These are phyloP conservation scores for Ganaspis brasiliensis DNA, from an alignment of 2,888 invertebrate species.

Conservation along the genomic window DNA sequence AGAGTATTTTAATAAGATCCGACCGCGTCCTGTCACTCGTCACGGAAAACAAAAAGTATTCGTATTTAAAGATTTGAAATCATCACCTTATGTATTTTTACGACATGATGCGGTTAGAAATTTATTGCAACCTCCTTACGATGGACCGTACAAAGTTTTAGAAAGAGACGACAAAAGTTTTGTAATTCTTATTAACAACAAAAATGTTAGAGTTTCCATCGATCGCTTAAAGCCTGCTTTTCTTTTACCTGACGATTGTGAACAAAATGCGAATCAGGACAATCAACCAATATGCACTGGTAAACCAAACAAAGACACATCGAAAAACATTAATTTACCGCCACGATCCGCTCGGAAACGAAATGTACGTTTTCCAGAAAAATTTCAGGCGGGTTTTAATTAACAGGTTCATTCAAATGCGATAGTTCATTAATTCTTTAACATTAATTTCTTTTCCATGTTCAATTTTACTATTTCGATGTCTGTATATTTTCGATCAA, in stretches of 20 bases:
- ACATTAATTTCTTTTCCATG: too few relatives aligned
- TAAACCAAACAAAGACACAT: too few relatives aligned
- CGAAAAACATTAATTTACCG: too few relatives aligned
- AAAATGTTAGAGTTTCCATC: conserved; percentile 10
- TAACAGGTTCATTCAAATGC: not conserved
- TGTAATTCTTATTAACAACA: not conserved
- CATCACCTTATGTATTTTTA: conserved; percentile 40
- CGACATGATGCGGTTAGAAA: conserved; percentile 4
- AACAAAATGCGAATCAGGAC: not conserved
- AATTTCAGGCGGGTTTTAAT: not conserved
- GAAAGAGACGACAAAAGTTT: not conserved
- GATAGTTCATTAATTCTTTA: too few relatives aligned
- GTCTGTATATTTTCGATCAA: too few relatives aligned
- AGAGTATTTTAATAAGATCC: not conserved
- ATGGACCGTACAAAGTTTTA: conserved; percentile 43
- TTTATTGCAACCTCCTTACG: conserved; percentile 45
- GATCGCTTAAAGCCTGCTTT: not conserved
- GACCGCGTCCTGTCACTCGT: conserved; percentile 1
- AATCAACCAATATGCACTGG: too few relatives aligned
- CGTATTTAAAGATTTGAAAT: not conserved
- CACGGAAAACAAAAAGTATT: conserved; percentile 6
- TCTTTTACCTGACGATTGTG: not conserved
- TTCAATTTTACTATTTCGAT: too few relatives aligned
- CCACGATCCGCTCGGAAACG: too few relatives aligned
- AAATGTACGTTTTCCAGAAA: not conserved